Evolutionary conservation across 2,888 invertebrate species (phyloP), one percentile per base, ranked within the genome.

Genomic region (Mesoligia furuncula): DNA sequence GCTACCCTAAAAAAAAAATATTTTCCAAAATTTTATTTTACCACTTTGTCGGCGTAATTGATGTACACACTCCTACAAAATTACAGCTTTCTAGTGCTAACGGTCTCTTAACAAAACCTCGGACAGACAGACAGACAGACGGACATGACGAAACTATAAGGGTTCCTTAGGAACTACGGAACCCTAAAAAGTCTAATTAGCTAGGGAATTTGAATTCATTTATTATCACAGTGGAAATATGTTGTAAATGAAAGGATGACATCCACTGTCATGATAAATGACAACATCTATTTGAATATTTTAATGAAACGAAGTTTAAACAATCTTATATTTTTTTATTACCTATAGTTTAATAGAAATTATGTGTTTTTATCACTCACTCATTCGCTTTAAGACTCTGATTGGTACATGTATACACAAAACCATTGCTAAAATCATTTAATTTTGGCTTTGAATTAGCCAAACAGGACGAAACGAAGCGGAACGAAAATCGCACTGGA

Each of bases 271-370:
- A 24, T 24, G 24, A 11, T 24, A n/a, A 54, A 11, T 0, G 11
- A 54, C 4, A 2, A 24, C 11, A 11, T 24, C 4, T n/a, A 11
- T 51, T n/a, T 54, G 8, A 13, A 54, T 8, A n/a, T 31, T 8
- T n/a, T 42, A 54, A 77, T 78, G 5, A 79, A 79, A 77, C 65
- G 39, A 48, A 27, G 2, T 45, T 9, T 17, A 11, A 24, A 76
- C 4, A 76, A 3, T 8, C 9, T 24, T 27, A n/a, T 36, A 51
- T 5, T 15, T 8, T 57, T 77, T 36, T 24, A 54, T 45, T 77
- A 36, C 13, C 24, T n/a, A 36, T 0, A 24, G 1, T 20, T n/a
- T 9, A 31, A 62, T 31, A 61, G 5, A n/a, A 27, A 45, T 45
- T 27, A 20, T 20, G 42, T 20, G 31, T n/a, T 20, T 57, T 20